Percentiles rank a stretch among this genome's conserved stretches.
Evolutionary conservation across 1,140 invertebrate species (phyloP).

Genomic region (Diabrotica virgifera): DNA sequence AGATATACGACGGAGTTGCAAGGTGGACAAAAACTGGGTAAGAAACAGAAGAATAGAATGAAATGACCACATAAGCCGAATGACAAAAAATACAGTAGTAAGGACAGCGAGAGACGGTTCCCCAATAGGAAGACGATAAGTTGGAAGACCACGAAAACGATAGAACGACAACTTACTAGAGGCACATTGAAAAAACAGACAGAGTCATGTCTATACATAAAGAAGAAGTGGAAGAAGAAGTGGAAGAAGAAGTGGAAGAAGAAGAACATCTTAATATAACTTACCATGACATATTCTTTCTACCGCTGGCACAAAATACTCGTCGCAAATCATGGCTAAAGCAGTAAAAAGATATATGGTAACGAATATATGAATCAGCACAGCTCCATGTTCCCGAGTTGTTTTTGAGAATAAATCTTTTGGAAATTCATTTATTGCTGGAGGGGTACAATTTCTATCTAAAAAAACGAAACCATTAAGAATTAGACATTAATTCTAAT

Average conservation of each 20-base stretch:
- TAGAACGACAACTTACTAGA: too few species aligned
- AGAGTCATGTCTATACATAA: too few species aligned
- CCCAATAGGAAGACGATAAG: too few species aligned
- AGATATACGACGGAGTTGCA: too few species aligned
- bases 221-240: neutral
- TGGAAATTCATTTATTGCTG: constrained; percentile 83
- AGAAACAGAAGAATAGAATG: too few species aligned
- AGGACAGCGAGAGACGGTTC: too few species aligned
- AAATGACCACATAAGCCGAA: too few species aligned
- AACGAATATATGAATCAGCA: constrained; percentile 75
- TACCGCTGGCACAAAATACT: constrained; percentile 84
- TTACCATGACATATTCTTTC: constrained; percentile 84
- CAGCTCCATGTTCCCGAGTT: constrained; percentile 73
- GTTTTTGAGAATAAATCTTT: constrained; percentile 73
- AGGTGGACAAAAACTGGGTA: too few species aligned
- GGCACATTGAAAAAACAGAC: too few species aligned
- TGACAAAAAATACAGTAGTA: too few species aligned
- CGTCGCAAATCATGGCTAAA: constrained; percentile 83
- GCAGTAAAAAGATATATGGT: constrained; percentile 82
- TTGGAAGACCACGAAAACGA: too few species aligned
- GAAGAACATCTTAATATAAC: constrained; percentile 40
- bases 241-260: neutral
- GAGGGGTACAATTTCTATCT: constrained; percentile 73
- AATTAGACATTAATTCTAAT: too few species aligned
- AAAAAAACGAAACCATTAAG: neutral